These are phyloP conservation scores for Cecidostiba fungosa DNA, from an alignment of 2,888 invertebrate species.

Conservation along the genomic window DNA sequence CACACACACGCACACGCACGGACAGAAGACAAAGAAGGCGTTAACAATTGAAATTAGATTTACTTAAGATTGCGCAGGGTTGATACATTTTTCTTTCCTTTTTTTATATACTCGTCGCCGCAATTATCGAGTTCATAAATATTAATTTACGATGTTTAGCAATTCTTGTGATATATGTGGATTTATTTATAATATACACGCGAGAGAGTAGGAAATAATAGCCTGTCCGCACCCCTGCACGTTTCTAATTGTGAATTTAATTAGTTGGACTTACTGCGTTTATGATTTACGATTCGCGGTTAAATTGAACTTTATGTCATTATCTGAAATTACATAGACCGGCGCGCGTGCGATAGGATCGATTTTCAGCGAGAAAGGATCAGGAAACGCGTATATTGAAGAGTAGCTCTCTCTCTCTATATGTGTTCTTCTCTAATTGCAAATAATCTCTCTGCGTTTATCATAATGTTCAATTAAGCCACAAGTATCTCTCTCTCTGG, in stretches of 20 bases:
- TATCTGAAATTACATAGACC: constrained; percentile 48
- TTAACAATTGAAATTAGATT: not conserved
- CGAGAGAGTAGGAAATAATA: constrained; percentile 41
- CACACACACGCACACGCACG: no score
- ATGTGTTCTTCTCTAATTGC: not conserved
- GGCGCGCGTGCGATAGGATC: constrained; percentile 33
- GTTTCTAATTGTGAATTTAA: constrained; percentile 60
- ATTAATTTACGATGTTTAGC: constrained; percentile 26
- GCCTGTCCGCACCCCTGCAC: not conserved
- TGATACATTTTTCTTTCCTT: not conserved
- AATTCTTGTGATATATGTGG: constrained; percentile 21
- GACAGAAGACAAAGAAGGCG: not conserved
- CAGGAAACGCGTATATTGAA: constrained; percentile 25
- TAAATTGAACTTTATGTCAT: constrained; percentile 57
- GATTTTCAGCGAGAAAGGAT: constrained; percentile 42
- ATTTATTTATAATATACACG: not conserved
- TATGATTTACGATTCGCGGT: constrained; percentile 44
- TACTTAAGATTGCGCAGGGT: not conserved
- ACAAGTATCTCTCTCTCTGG: not conserved
- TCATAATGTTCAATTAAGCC: not conserved
- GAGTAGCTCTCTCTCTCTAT: not conserved
- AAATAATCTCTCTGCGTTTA: not conserved
- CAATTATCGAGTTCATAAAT: constrained; percentile 19
- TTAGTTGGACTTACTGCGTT: constrained; percentile 22
- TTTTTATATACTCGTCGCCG: not conserved